Percentiles rank a stretch among this genome's conserved stretches.
These are phyloP conservation scores for Nomada fucata DNA, from an alignment of 2,888 invertebrate species.

Conservation along the genomic window DNA sequence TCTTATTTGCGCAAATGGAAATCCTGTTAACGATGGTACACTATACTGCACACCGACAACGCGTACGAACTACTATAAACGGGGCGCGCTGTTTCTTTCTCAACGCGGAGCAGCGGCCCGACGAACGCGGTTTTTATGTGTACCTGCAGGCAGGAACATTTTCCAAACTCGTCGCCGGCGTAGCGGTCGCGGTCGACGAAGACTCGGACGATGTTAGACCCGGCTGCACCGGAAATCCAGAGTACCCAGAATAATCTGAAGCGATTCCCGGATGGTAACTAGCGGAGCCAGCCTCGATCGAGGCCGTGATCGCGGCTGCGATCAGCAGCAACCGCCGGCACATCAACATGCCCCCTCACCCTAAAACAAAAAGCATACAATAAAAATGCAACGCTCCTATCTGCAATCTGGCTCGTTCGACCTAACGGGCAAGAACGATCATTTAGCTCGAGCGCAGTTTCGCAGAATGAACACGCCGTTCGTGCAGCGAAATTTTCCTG, in stretches of 20 bases:
- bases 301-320: constrained; percentile 83
- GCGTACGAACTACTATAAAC: no score
- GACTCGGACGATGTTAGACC: constrained; percentile 67
- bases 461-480: neutral
- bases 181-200: constrained; percentile 55
- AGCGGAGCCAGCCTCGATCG: constrained; percentile 78
- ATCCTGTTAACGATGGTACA: neutral
- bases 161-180: constrained; percentile 53
- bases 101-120: no score
- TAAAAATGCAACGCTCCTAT: neutral
- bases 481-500: constrained; percentile 14
- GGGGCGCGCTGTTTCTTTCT: no score
- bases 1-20: neutral
- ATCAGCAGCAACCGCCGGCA: constrained; percentile 83
- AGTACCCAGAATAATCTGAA: constrained; percentile 72
- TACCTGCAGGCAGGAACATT: constrained; percentile 56
- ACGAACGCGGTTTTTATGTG: neutral
- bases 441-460: neutral
- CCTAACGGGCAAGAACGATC: neutral
- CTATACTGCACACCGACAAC: no score
- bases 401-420: neutral
- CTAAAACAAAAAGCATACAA: constrained; percentile 55
- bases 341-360: constrained; percentile 83
- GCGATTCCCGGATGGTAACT: constrained; percentile 72
- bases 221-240: constrained; percentile 67